Conservation (phyloP, 2,113 vertebrate species). For the Bos indicus region DNA sequence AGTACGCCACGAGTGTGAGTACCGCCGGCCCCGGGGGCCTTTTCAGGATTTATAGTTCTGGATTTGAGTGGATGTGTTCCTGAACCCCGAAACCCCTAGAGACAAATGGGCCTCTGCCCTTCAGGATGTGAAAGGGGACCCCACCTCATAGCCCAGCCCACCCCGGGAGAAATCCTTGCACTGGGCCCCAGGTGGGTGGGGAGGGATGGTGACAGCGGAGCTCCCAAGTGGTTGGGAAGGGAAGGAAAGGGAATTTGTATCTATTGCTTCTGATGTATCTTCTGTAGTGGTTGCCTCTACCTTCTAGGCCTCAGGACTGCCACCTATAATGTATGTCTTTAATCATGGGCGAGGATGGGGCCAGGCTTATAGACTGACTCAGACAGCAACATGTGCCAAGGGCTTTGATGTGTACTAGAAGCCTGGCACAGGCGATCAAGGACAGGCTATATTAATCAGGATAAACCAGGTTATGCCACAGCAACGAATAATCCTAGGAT, state of each 20-base stretch:
- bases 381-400: neutral
- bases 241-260: neutral
- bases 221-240: neutral
- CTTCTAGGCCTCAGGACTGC: neutral
- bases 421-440: neutral
- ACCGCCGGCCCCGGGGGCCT: neutral
- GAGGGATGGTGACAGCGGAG: neutral
- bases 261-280: neutral
- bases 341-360: neutral
- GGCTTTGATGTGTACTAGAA: neutral
- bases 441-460: neutral
- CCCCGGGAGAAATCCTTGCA: neutral
- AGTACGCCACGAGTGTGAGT: conserved; percentile 87
- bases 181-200: neutral
- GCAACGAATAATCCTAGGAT: neutral
- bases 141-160: too few species aligned
- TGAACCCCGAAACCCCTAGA: neutral
- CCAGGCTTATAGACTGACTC: neutral
- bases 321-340: neutral
- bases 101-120: neutral
- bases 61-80: neutral
- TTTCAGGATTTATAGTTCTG: neutral
- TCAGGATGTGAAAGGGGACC: neutral
- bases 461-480: neutral
- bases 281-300: neutral